Base-by-base conservation (phyloP, 2,888 invertebrate species). In the Cerastis leucographa region DNA sequence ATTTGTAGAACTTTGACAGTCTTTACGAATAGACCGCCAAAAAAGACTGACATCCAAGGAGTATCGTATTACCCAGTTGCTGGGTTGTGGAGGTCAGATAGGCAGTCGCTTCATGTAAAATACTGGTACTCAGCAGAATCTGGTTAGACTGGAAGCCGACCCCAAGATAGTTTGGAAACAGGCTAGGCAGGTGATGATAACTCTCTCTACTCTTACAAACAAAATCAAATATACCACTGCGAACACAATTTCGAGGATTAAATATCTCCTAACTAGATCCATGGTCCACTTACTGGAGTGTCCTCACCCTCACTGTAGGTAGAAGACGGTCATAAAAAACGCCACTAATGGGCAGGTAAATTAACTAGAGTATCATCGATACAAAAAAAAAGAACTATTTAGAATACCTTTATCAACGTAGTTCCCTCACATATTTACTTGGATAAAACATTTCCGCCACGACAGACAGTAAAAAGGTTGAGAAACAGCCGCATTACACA, bases 381-480 rank as follows among this genome's bases (percentile, higher is more conserved):
- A 14, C 12, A 5, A 25, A 25, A 25, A 14, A 6, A 56, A 25
- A 56, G 7, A 25, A 14, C 14, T 56, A 25, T n/a, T 14, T 14
- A 61, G 61, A 61, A 59, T 11, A 61, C 19, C 9, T 19, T 61
- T 11, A 35, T 9, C 11, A 19, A 19, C 9, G 19, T 35, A 61
- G 19, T 61, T 61, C 61, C 4, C 19, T 61, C 19, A 29, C 19
- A 19, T 9, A 61, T 61, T 61, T 61, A 61, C 61, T 61, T 61
- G 35, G 19, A 61, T 61, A 19, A 35, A 19, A 61, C 61, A 35
- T 42, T 64, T 64, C 8, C 8, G 8, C 19, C 42, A 29, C 7
- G 12, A 40, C 7, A 11, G 49, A 68, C 19, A 19, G 11, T 35
- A 70, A 78, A 83, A 81, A 86, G 49, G 12, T 87, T 88, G 87